Base-by-base conservation (phyloP, 2,797 vertebrate species). In the Hypotaenidia philippensis region DNA sequence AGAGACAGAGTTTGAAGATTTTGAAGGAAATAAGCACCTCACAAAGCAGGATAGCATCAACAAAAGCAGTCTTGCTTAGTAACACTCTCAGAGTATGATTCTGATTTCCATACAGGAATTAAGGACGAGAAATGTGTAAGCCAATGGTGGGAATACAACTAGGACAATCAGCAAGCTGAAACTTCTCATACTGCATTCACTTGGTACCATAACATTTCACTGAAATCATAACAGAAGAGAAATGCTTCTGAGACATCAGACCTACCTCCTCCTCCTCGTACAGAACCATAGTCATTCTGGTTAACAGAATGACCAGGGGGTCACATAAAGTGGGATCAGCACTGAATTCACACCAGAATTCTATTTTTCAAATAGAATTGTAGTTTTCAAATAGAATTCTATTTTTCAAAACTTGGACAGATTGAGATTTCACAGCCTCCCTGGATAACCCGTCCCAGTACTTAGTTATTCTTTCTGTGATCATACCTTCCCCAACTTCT, bases 401-500 rank as follows among this genome's bases (percentile, higher is more conserved):
- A 45, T 32, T 25, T 19, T 76, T 57, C 40, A 47, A 47, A 86
- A 69, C 21, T 27, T 26, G 21, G 17, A 64, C 0, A 2, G 47
- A 50, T 18, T 74, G 26, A 83, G 38, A 83, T 68, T 59, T 74
- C n/a, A 36, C 26, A 83, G 16, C 3, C 82, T 80, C 22, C 29
- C 36, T 18, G 55, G 14, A 29, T 6, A 40, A 55, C 4, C 7
- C 38, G 13, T 26, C 4, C 5, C 18, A 71, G 4, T 5, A 26
- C 31, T 61, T 38, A 34, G 23, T 34, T 71, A 34, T 34, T 44
- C 34, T 53, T 55, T 10, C 59, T 71, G 34, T 6, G 29, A 61
- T 11, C 32, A 4, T 29, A 9, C 27, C 27, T 6, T 4, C 16
- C 7, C 1, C 0, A 47, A 5, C 1, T 55, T 38, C 50, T 50